phyloP scores from a whole-genome alignment of 2,888 invertebrate genomes.

The Caenorhabditis macrosperma region DNA sequence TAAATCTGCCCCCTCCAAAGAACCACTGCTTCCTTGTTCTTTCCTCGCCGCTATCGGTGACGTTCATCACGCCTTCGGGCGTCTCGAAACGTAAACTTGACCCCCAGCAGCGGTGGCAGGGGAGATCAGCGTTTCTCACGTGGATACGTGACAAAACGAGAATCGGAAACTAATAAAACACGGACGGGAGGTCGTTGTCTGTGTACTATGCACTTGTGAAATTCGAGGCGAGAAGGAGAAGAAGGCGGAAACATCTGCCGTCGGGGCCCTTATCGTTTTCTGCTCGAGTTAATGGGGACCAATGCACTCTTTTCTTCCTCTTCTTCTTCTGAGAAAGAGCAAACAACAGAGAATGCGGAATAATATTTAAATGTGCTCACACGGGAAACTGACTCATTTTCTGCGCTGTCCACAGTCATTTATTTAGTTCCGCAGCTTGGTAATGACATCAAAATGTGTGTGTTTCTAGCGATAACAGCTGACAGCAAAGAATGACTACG shows the following conservation, averaged over 20 bases:
- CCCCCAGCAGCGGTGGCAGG: too few relatives aligned
- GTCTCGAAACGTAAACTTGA: constrained; percentile 32
- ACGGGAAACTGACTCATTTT: not conserved
- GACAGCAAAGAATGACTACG: constrained; percentile 17
- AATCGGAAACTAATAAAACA: constrained; percentile 31
- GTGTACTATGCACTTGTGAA: constrained; percentile 52
- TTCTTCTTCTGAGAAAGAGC: not conserved
- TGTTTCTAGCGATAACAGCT: not conserved
- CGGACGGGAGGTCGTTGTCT: not conserved
- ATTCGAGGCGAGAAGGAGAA: constrained; percentile 23
- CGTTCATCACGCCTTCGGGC: constrained; percentile 24
- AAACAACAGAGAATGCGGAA: constrained; percentile 1
- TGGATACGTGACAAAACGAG: constrained; percentile 40
- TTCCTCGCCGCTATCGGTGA: not conserved
- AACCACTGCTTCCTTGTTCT: constrained; percentile 8
- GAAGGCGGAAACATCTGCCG: constrained; percentile 6
- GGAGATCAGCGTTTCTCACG: constrained; percentile 8
- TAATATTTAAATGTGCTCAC: constrained; percentile 4
- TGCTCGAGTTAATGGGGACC: constrained; percentile 14
- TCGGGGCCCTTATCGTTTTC: constrained; percentile 6
- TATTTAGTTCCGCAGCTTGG: not conserved
- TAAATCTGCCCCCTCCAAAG: constrained; percentile 13
- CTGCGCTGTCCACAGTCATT: not conserved
- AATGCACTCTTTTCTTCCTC: constrained; percentile 41
- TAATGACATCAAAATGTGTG: constrained; percentile 16